Evolutionary conservation across 2,797 vertebrate genomes (phyloP).

Genomic region (Premnoplex brunnescens): DNA sequence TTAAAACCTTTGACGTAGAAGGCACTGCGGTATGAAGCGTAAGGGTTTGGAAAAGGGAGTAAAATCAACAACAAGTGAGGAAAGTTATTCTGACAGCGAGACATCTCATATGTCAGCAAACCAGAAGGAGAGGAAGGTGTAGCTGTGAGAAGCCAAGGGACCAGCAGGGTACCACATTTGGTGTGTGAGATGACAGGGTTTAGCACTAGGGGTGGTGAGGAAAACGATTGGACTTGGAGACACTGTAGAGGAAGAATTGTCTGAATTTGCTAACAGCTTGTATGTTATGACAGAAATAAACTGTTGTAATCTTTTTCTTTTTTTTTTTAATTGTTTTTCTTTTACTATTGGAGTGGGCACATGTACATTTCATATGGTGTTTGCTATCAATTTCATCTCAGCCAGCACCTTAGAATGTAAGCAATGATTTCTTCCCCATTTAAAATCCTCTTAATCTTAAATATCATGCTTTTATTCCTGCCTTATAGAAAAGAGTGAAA

Average conservation of each 20-base stretch:
- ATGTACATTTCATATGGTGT: conserved; percentile 61
- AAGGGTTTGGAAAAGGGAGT: background rate
- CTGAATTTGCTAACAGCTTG: conserved; percentile 64
- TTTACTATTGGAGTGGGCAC: conserved; percentile 33
- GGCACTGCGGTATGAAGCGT: background rate
- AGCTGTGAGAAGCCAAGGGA: conserved; percentile 62
- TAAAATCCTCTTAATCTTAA: background rate
- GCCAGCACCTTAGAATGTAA: conserved; percentile 51
- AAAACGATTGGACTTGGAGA: conserved; percentile 32
- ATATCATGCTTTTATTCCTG: conserved; percentile 16
- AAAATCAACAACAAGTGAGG: conserved; percentile 35
- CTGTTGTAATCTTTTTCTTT: conserved; percentile 10
- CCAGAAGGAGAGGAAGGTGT: conserved; percentile 56
- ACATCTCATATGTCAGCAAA: conserved; percentile 53
- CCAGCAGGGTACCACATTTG: conserved; percentile 64
- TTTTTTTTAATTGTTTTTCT: background rate
- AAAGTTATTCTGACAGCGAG: conserved; percentile 55
- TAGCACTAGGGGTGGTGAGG: conserved; percentile 40
- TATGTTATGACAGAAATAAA: conserved; percentile 63
- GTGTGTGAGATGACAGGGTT: conserved; percentile 61
- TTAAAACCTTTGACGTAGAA: background rate
- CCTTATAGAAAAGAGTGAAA: background rate
- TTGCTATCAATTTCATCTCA: conserved; percentile 61
- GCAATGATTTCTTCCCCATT: conserved; percentile 21
- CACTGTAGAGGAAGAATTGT: conserved; percentile 25